Percentiles rank a stretch among this genome's conserved stretches.
These are phyloP conservation scores for Pitta sordida DNA, from an alignment of 2,113 vertebrate genomes.

Conservation along the genomic window DNA sequence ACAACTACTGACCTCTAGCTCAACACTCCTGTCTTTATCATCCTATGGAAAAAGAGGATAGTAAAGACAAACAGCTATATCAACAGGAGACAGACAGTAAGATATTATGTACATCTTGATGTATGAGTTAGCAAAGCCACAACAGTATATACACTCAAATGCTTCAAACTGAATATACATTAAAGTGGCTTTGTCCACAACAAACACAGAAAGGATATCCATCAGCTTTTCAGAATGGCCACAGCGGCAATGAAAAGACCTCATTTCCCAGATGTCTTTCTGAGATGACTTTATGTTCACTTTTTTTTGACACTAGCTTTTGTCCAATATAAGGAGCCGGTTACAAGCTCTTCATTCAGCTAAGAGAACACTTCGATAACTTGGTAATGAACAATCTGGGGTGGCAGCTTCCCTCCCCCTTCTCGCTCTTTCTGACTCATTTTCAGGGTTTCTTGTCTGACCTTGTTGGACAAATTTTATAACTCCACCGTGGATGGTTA, in stretches of 20 bases:
- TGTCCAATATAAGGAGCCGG: not conserved
- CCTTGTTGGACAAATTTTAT: constrained; percentile 50
- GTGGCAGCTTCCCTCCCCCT: rapidly evolving
- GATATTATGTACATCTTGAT: not conserved
- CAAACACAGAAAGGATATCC: not conserved
- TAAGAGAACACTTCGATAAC: not conserved
- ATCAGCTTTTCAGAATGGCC: not conserved
- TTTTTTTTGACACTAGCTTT: not conserved
- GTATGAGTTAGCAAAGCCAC: not conserved
- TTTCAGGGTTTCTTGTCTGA: constrained; percentile 41
- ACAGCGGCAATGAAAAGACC: not conserved
- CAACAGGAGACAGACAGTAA: not conserved
- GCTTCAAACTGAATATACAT: not conserved
- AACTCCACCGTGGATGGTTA: not conserved
- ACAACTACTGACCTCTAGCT: not conserved
- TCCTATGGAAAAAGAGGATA: not conserved
- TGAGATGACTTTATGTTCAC: not conserved
- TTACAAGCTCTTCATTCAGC: not conserved
- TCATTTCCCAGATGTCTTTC: not conserved
- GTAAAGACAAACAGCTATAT: not conserved
- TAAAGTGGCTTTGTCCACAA: not conserved
- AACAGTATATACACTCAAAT: not conserved
- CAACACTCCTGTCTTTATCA: not conserved
- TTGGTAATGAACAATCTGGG: not conserved
- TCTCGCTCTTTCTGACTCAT: not conserved